Evolutionary conservation across 2,797 vertebrate genomes (phyloP), one percentile per base, ranked within the genome.

Genomic region (Manis crassicaudata): DNA sequence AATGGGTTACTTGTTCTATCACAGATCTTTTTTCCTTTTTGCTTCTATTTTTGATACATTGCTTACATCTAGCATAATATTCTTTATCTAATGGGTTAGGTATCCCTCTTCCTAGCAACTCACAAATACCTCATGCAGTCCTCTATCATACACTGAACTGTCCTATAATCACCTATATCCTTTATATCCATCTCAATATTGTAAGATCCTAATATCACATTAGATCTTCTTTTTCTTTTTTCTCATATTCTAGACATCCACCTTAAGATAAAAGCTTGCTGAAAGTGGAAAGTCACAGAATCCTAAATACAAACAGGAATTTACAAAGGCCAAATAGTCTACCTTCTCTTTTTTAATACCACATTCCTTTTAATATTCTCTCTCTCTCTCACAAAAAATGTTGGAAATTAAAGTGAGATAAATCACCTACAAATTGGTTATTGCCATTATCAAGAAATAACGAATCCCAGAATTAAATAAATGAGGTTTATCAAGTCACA

Each of bases 381-480:
- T 75, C 77, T 6, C 4, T 60, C 4, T 60, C 87, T 17, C 32
- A 81, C 85, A 40, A 86, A 95, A 79, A 73, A 63, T 32, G 17
- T 14, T 46, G 1, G n/a, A 79, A 87, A 37, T 3, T 82, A 81
- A 94, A 63, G 6, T 85, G 68, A 83, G 50, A 63, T 80, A 87
- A 56, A 65, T 63, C 52, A 80, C 29, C 23, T 67, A 68, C 77
- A 32, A 95, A 84, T 2, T 94, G 46, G 76, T 60, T 63, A 92
- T 3, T 65, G 40, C n/a, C 32, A 90, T 76, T 46, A 88, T 29
- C 77, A 94, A 90, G 13, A 94, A 96, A 81, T 3, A 56, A 4
- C 3, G 6, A 75, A 85, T 79, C 88, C 50, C 68, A 81, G n/a
- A 97, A 90, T 87, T 96, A 65, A 84, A 84, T 35, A 88, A 96